Evolutionary conservation across 2,113 vertebrate species (phyloP).

Genomic region (Phrynosoma blainvillii): DNA sequence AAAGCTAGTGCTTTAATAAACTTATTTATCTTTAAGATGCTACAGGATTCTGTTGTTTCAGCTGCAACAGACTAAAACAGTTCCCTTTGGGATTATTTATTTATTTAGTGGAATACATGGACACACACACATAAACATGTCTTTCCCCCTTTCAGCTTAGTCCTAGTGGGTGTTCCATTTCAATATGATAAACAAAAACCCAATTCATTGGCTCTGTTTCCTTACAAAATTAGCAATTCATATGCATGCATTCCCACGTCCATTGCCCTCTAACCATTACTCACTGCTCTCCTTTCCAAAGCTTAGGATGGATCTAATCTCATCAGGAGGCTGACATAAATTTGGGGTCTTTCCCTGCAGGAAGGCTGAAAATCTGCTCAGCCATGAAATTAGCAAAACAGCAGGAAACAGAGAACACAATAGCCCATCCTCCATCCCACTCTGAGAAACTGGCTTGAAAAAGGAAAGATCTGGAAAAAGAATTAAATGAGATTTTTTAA

Average conservation of each 20-base stretch:
- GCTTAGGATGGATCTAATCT: neutral
- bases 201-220: neutral
- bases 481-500: constrained; percentile 10
- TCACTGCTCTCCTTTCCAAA: constrained; percentile 4
- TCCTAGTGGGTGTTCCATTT: neutral
- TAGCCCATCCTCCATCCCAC: neutral
- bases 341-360: constrained; percentile 26
- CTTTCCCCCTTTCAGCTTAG: no score
- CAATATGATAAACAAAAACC: neutral
- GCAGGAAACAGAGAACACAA: constrained; percentile 22
- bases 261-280: neutral
- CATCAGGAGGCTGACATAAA: constrained; percentile 18
- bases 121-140: no score
- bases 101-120: no score
- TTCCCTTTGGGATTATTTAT: neutral
- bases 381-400: constrained; percentile 39
- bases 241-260: neutral
- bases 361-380: constrained; percentile 12
- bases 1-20: neutral
- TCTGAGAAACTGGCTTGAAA: neutral
- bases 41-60: neutral
- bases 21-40: neutral
- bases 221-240: neutral
- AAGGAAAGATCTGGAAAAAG: neutral
- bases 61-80: no score